Base-by-base conservation (phyloP, 2,888 invertebrate genomes). In the Cantharis nigra region DNA sequence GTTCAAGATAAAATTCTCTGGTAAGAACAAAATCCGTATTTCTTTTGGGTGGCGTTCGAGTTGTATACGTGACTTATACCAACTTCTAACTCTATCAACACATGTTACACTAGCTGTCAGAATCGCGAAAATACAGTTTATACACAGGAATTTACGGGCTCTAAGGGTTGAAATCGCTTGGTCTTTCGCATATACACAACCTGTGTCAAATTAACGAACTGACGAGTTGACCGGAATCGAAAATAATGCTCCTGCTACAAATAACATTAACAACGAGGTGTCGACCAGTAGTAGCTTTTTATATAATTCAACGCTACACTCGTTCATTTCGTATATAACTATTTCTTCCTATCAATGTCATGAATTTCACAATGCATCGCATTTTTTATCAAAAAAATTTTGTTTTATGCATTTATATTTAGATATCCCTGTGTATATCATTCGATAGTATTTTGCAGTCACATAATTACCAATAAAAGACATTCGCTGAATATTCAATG, bases 31-130 rank as follows among this genome's bases (percentile, higher is more conserved):
- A 74, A 78, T 74, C 75, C 79, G 79, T 79, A 79, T 79, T 79
- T 80, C 80, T 79, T 78, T 75, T 76, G 69, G 63, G 76, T 76
- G 78, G 63, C 73, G 72, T 70, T 72, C 64, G 70, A 76, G 69
- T 63, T 71, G 77, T 78, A 73, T 78, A 79, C 80, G 80, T 80
- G 78, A 79, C 72, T 70, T 69, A 33, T 33, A 76, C 75, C 74
- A 77, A 80, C 77, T 79, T 72, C 79, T 79, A 80, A 79, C 80
- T 80, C 79, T 79, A 79, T 79, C 79, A 80, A 76, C 80, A 80
- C 80, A 80, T 79, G 80, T 77, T 79, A 75, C 74, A 74, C 70
- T 49, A 74, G 62, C 75, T 79, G 77, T 79, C 78, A 80, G 76
- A 76, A 72, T 76, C 70, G 78, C 75, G 76, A 79, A 79, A 78